A percentile compares a stretch with the other conserved stretches of the same genome.
Conservation (phyloP, 1,140 invertebrate species). For the Drosophila kanapiae region DNA sequence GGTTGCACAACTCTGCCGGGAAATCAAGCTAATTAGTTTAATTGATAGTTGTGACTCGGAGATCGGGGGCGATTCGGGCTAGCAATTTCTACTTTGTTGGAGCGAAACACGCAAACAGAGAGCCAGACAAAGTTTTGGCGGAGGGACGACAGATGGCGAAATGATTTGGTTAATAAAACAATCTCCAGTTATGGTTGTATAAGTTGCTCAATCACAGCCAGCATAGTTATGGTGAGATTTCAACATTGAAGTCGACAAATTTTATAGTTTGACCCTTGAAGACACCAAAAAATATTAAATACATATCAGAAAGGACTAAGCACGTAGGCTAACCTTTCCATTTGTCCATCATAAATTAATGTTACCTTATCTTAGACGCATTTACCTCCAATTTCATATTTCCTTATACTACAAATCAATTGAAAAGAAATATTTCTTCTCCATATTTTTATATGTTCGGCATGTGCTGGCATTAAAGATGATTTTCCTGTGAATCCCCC, state of each 20-base stretch:
- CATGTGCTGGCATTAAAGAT: slow-evolving; percentile 79
- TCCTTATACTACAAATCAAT: slow-evolving; percentile 46
- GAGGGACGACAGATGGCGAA: slow-evolving; percentile 18
- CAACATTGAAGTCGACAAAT: background rate
- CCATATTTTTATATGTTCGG: slow-evolving; percentile 58
- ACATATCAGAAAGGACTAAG: slow-evolving; percentile 1
- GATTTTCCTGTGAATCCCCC: slow-evolving; percentile 60
- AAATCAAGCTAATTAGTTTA: slow-evolving; percentile 80
- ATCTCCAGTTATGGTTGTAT: background rate
- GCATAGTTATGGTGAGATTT: background rate
- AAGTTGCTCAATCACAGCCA: background rate
- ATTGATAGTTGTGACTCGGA: slow-evolving; percentile 72
- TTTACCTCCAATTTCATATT: slow-evolving; percentile 4
- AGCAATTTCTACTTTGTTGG: slow-evolving; percentile 24
- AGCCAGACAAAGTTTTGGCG: slow-evolving; percentile 13
- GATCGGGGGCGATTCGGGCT: slow-evolving; percentile 15
- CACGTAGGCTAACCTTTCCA: background rate
- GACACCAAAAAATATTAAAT: background rate
- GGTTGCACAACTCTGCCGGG: slow-evolving; percentile 34
- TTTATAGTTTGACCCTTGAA: background rate
- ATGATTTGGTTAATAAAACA: slow-evolving; percentile 20
- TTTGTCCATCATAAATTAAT: slow-evolving; percentile 10
- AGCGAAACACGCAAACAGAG: slow-evolving; percentile 34
- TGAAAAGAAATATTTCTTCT: slow-evolving; percentile 55
- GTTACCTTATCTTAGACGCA: slow-evolving; percentile 7